These are phyloP conservation scores for Sturmia bella DNA, from an alignment of 2,888 invertebrate genomes.

Conservation along the genomic window DNA sequence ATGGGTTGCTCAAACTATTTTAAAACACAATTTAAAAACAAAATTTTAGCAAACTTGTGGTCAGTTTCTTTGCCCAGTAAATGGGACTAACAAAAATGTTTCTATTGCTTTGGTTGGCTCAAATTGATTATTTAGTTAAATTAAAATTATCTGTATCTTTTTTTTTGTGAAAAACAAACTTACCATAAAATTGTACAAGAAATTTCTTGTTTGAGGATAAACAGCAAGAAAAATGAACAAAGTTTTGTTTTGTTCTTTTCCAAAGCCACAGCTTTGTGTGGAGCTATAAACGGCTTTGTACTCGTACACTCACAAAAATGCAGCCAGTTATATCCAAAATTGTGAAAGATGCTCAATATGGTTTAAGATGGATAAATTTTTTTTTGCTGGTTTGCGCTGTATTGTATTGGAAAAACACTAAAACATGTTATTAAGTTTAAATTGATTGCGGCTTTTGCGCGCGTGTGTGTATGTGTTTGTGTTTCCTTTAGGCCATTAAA, in stretches of 20 bases:
- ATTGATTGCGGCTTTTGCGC: conserved; percentile 11
- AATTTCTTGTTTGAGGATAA: conserved; percentile 21
- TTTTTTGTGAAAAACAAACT: conserved; percentile 32
- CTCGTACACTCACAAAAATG: conserved; percentile 30
- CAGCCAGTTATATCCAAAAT: conserved; percentile 7
- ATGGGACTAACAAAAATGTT: no score
- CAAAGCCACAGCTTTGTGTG: conserved; percentile 12
- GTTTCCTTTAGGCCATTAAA: conserved; percentile 69
- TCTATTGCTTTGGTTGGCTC: not conserved
- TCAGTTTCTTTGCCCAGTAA: no score
- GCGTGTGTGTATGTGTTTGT: conserved; percentile 17
- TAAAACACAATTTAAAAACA: no score
- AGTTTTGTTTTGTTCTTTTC: conserved; percentile 1
- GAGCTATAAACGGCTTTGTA: conserved; percentile 8
- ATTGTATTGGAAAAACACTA: conserved; percentile 17
- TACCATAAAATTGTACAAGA: conserved; percentile 64
- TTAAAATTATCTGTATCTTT: not conserved
- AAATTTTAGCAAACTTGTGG: no score
- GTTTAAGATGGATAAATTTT: not conserved
- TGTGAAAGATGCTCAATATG: conserved; percentile 12
- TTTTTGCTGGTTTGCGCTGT: conserved; percentile 5
- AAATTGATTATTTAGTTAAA: conserved; percentile 20
- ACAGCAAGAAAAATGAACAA: conserved; percentile 14
- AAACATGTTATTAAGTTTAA: conserved; percentile 59
- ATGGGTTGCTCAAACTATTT: no score